A percentile compares a stretch with the other conserved stretches of the same genome.
Evolutionary conservation across 2,113 vertebrate species (phyloP).

Genomic region (Coreoperca whiteheadi): DNA sequence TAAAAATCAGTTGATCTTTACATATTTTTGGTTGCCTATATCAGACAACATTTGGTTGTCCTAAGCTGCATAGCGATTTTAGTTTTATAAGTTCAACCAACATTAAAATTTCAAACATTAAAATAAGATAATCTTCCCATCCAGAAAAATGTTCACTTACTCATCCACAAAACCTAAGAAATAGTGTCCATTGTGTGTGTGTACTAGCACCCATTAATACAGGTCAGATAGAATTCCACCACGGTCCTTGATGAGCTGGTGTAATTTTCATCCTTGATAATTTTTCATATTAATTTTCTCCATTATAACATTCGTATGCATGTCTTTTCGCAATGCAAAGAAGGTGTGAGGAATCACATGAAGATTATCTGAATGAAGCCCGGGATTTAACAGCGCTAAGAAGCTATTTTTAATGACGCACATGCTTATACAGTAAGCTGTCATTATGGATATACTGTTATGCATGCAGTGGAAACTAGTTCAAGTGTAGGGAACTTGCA

Average conservation of each 20-base stretch:
- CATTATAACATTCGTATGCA: slow-evolving; percentile 33
- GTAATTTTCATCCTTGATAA: slow-evolving; percentile 36
- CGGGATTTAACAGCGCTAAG: slow-evolving; percentile 43
- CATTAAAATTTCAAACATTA: neutral
- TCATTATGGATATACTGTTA: slow-evolving; percentile 35
- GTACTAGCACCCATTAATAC: neutral
- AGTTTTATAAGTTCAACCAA: neutral
- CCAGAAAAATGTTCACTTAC: neutral
- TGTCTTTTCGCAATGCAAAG: slow-evolving; percentile 60
- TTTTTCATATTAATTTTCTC: slow-evolving; percentile 41
- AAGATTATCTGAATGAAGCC: slow-evolving; percentile 45
- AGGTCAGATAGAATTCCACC: slow-evolving; percentile 2
- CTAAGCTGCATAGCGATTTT: neutral
- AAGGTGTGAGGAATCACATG: slow-evolving; percentile 49
- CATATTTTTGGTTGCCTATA: neutral
- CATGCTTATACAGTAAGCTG: slow-evolving; percentile 38
- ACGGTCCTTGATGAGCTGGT: slow-evolving; percentile 44
- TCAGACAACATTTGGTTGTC: neutral
- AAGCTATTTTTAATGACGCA: slow-evolving; percentile 56
- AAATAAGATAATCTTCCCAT: neutral
- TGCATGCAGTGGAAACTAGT: slow-evolving; percentile 29
- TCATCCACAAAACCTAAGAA: neutral
- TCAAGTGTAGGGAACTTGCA: slow-evolving; percentile 3
- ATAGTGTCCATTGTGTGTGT: neutral
- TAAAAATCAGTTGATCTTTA: too few species aligned